Conservation (phyloP, 1,140 invertebrate species). For the Dermatophagoides farinae region DNA sequence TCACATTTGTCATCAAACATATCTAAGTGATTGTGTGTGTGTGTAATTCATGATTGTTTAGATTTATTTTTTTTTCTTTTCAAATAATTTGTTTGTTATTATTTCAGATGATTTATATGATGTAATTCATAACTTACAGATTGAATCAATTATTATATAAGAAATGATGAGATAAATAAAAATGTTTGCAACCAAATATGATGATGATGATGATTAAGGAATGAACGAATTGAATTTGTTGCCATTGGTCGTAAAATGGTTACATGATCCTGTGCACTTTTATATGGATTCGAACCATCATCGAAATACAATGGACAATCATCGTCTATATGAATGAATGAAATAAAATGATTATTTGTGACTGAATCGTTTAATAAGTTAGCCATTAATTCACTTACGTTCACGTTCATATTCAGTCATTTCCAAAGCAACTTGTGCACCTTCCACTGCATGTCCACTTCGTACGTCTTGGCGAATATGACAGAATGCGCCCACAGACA, state of each 20-base stretch:
- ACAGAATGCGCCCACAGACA: constrained; percentile 74
- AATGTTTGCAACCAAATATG: no score
- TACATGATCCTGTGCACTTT: constrained; percentile 1
- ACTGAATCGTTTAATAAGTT: constrained; percentile 8
- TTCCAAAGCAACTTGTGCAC: constrained; percentile 67
- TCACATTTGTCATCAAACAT: no score
- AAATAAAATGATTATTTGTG: constrained; percentile 10
- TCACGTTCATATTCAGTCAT: constrained; percentile 81
- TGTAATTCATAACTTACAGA: no score
- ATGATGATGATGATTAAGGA: no score
- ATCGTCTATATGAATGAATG: constrained; percentile 36
- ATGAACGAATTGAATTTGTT: no score
- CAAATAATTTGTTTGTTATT: no score
- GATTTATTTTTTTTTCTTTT: no score
- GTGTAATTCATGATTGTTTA: no score
- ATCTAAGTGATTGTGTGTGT: no score
- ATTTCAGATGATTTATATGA: no score
- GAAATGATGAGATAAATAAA: no score
- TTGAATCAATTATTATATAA: no score
- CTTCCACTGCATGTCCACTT: constrained; percentile 64
- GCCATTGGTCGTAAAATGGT: constrained; percentile 3
- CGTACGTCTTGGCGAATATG: constrained; percentile 69
- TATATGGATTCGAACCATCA: constrained; percentile 60
- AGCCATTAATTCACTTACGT: constrained; percentile 33
- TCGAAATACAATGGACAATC: constrained; percentile 87